A percentile compares a stretch with the other conserved stretches of the same genome.
Conservation (phyloP, 2,888 invertebrate genomes). For the Eupithecia insigniata region DNA sequence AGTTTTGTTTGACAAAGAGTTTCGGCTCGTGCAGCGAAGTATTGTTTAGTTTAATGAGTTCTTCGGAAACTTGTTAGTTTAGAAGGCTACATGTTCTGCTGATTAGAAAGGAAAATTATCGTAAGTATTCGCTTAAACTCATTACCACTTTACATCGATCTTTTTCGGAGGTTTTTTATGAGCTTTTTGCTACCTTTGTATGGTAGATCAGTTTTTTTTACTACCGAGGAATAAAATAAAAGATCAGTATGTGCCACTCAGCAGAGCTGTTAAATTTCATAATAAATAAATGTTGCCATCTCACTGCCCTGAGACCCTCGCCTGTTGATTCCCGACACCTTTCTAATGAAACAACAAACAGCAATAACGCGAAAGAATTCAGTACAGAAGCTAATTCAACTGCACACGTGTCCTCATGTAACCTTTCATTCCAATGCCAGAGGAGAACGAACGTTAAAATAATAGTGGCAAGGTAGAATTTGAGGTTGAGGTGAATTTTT, state of each 20-base stretch:
- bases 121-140: not conserved
- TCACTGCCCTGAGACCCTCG: constrained; percentile 37
- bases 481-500: constrained; percentile 42
- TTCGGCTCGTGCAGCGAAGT: constrained; percentile 24
- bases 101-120: not conserved
- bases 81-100: not conserved
- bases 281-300: constrained; percentile 35
- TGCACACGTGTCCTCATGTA: constrained; percentile 53
- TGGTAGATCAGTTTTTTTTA: not conserved
- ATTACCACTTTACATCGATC: not conserved
- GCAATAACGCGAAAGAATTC: constrained; percentile 51
- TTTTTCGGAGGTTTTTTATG: not conserved
- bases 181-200: not conserved
- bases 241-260: not conserved
- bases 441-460: constrained; percentile 14
- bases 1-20: constrained; percentile 35
- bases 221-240: not conserved
- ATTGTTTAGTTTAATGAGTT: constrained; percentile 31
- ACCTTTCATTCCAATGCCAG: constrained; percentile 30
- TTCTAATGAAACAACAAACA: constrained; percentile 55
- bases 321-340: constrained; percentile 48
- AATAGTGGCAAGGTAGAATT: constrained; percentile 23
- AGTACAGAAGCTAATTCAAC: constrained; percentile 67
- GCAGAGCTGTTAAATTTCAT: constrained; percentile 27
- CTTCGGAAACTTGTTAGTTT: constrained; percentile 4